Percentiles rank a stretch among this genome's conserved stretches.
phyloP scores from a whole-genome alignment of 2,888 invertebrate species.

The Halictus quadricinctus region DNA sequence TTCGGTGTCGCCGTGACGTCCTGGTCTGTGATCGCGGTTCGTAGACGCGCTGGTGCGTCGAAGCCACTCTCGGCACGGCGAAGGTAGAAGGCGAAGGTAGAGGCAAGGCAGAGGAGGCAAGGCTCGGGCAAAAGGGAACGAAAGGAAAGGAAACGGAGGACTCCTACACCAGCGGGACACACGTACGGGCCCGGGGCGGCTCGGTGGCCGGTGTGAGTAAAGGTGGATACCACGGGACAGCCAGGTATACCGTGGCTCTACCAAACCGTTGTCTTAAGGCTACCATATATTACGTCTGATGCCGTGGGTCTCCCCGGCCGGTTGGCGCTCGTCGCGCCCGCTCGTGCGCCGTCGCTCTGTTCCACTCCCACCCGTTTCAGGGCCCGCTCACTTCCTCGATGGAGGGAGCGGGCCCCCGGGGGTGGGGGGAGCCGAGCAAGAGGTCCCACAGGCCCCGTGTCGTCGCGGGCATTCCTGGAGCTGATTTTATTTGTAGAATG shows the following conservation, averaged over 20 bases:
- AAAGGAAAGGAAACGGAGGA: slow-evolving; percentile 18
- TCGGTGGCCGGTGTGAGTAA: slow-evolving; percentile 50
- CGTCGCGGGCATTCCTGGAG: slow-evolving; percentile 81
- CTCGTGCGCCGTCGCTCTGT: slow-evolving; percentile 56
- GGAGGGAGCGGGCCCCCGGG: slow-evolving; percentile 43
- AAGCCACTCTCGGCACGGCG: neutral
- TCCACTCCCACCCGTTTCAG: slow-evolving; percentile 33
- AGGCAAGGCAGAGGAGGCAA: neutral
- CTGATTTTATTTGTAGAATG: slow-evolving; percentile 82
- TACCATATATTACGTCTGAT: slow-evolving; percentile 79
- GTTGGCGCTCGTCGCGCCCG: slow-evolving; percentile 58
- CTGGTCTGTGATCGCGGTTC: slow-evolving; percentile 18
- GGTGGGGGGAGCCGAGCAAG: slow-evolving; percentile 60
- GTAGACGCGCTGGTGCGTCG: slow-evolving; percentile 36
- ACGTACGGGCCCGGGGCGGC: slow-evolving; percentile 30
- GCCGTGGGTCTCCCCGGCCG: slow-evolving; percentile 53
- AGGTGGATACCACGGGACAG: slow-evolving; percentile 64
- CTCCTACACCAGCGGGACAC: slow-evolving; percentile 46
- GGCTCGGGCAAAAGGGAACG: slow-evolving; percentile 14
- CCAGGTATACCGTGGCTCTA: slow-evolving; percentile 70
- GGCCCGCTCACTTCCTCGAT: slow-evolving; percentile 3
- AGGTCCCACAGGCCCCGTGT: slow-evolving; percentile 79
- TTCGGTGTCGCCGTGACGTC: slow-evolving; percentile 31
- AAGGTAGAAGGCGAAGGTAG: neutral
- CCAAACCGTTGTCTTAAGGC: slow-evolving; percentile 78